Evolutionary conservation across 2,797 vertebrate species (phyloP), one percentile per base, ranked within the genome.

Genomic region (Bovichtus diacanthus): DNA sequence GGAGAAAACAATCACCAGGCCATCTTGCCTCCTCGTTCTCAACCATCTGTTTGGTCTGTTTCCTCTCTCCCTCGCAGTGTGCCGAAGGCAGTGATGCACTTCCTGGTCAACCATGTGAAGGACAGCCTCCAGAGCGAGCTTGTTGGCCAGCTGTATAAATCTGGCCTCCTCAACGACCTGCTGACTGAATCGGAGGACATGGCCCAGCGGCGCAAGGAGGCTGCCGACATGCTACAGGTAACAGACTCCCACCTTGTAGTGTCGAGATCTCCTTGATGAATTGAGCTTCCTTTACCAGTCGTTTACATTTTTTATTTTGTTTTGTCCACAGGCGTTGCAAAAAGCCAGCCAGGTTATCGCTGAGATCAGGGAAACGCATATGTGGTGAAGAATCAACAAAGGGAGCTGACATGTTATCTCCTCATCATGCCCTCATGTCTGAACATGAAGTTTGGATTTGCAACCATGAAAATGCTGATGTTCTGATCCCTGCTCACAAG

Each of bases 81-180:
- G 89, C 98, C 98, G 74, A 99, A 99, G 91, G 98, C 98, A 36
- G 98, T 99, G 86, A 99, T 99, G 98, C 98, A 99, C 94, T 99
- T 99, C 90, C 94, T 99, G 92, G 98, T 99, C 83, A 99, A 99
- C 92, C 97, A 99, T 0, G 98, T 99, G 92, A 99, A 99, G 90
- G 98, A 99, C 88, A 97, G 97, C 88, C 97, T 99, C 65, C 98
- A 99, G 95, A 99, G 98, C 60, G 98, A 99, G 94, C 93, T 99
- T 53, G 98, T 99, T 16, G 98, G 98, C 47, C 98, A 99, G 92
- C 94, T 99, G 23, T 99, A 99, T 79, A 99, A 98, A 86, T 96
- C 97, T 1, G 95, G 96, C 69, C 91, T 99, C 85, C 85, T 99
- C 87, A 97, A 97, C 46, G 97, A 99, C 44, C 96, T 99, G 71